A percentile compares a stretch with the other conserved stretches of the same genome.
phyloP scores from a whole-genome alignment of 2,888 invertebrate genomes.

The Sinhomidia bicolor region DNA sequence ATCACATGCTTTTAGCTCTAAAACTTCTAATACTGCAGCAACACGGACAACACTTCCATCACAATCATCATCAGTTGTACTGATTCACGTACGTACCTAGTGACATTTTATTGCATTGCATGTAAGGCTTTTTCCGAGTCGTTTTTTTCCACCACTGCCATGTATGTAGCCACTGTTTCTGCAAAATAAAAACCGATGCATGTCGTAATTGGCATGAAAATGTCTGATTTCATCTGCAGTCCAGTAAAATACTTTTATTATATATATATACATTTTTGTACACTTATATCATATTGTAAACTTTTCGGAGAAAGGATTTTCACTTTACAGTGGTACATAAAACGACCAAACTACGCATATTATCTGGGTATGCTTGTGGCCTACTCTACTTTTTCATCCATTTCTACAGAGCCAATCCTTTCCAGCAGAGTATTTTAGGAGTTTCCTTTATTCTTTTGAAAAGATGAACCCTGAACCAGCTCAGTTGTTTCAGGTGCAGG shows the following conservation, averaged over 20 bases:
- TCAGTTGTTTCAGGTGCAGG: not conserved
- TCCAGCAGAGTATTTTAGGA: not conserved
- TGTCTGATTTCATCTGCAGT: slow-evolving; percentile 29
- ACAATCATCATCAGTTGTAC: not conserved
- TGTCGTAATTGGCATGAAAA: slow-evolving; percentile 38
- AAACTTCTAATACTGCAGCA: not conserved
- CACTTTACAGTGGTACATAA: no score
- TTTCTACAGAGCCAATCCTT: not conserved
- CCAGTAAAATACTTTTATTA: not conserved
- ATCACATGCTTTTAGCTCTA: not conserved
- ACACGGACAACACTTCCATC: slow-evolving; percentile 16
- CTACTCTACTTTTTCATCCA: slow-evolving; percentile 20
- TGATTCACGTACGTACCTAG: not conserved
- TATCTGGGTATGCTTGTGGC: not conserved
- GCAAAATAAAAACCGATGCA: not conserved
- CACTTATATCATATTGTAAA: not conserved
- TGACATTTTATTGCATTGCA: slow-evolving; percentile 18
- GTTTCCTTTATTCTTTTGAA: not conserved
- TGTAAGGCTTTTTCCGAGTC: not conserved
- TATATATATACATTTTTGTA: not conserved
- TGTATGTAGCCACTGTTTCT: not conserved
- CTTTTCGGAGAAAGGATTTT: not conserved
- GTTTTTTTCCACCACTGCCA: not conserved
- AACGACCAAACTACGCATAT: no score
- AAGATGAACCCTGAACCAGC: not conserved